These are phyloP conservation scores for Brachionus plicatilis DNA, from an alignment of 1,140 invertebrate genomes.

Conservation along the genomic window DNA sequence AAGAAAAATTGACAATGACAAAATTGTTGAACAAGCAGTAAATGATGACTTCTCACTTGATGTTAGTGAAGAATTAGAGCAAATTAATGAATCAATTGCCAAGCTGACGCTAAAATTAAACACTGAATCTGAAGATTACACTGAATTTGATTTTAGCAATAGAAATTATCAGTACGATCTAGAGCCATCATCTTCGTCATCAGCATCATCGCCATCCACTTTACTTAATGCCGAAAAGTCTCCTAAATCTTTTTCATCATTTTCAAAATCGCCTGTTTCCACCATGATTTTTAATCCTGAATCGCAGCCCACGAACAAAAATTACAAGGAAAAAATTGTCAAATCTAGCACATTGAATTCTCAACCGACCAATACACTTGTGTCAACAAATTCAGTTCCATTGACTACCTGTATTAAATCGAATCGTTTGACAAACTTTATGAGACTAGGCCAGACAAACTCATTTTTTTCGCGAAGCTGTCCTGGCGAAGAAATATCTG, in stretches of 20 bases:
- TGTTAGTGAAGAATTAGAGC: slow-evolving; percentile 17
- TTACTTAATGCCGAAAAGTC: neutral
- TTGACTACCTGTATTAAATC: neutral
- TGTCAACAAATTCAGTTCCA: slow-evolving; percentile 21
- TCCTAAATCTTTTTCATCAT: neutral
- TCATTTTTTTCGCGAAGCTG: slow-evolving; percentile 34
- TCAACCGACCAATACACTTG: neutral
- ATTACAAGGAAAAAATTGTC: slow-evolving; percentile 4
- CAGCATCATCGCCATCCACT: slow-evolving; percentile 6
- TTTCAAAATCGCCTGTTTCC: neutral
- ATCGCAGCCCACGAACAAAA: neutral
- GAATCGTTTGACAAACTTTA: neutral
- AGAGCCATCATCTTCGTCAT: slow-evolving; percentile 4
- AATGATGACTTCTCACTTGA: neutral
- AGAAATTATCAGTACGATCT: slow-evolving; percentile 2
- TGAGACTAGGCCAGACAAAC: neutral
- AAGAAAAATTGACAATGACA: neutral
- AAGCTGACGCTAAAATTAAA: neutral
- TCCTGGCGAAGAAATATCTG: slow-evolving; percentile 26
- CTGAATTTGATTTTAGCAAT: neutral
- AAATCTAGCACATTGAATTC: neutral
- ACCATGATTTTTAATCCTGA: neutral
- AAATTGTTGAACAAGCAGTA: neutral
- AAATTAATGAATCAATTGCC: slow-evolving; percentile 18
- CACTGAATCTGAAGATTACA: neutral